Evolutionary conservation across 2,888 invertebrate genomes (phyloP), one percentile per base, ranked within the genome.

Genomic region (Chalcis sispes): DNA sequence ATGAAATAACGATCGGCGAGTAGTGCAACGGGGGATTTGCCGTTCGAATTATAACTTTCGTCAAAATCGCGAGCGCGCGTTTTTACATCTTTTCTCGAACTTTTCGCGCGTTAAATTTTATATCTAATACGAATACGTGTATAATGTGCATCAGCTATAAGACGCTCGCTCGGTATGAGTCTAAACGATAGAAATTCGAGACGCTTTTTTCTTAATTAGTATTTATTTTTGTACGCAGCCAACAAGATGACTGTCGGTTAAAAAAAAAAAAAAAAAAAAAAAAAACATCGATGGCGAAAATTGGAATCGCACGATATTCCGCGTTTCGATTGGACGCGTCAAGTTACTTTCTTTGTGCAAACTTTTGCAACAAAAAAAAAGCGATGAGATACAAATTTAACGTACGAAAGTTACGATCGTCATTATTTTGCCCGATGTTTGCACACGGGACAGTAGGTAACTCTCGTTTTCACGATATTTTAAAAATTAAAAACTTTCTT

Each of bases 21-120:
- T 18, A 58, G 52, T 20, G 40, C 10, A 15, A 42, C 15, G 42
- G 15, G 23, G 18, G 62, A 70, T 42, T 75, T 65, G 50, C 42
- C 36, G 56, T 67, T 50, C 48, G 67, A 72, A 76, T 76, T 72
- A 72, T 54, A 67, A 71, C 76, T 76, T 76, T 76, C 76, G 62
- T 72, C 72, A 13, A 76, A 76, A 72, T 72, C 74, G 66, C 52
- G 52, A 15, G 42, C 46, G 20, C 10, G 27, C 23, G 10, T 8
- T 36, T 20, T 25, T 42, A 27, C 40, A n/a, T 13, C 10, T 27
- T 65, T 29, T 48, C 54, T 29, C 42, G 10, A 20, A n/a, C 5
- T 1, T n/a, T 52, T 52, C 27, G 23, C 25, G 23, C 54, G 36
- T 50, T 15, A 36, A 36, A n/a, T n/a, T n/a, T n/a, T n/a, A n/a